Evolutionary conservation across 2,113 vertebrate species (phyloP).

Genomic region (Heterotis niloticus): DNA sequence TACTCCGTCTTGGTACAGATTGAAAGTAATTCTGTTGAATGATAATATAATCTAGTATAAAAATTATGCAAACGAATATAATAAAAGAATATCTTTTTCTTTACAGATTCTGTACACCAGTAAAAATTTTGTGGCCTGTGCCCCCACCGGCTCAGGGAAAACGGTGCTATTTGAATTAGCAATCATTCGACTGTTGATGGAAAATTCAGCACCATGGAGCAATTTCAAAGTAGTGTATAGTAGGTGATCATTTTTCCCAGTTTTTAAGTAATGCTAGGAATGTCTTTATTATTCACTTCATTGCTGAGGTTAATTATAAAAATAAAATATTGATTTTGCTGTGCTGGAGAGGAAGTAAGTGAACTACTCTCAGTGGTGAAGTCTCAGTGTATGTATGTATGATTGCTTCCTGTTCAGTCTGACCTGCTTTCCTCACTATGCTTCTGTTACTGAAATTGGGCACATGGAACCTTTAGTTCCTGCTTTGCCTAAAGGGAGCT

Average conservation of each 20-base stretch:
- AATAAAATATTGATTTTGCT: no score
- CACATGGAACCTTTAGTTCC: not conserved
- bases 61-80: not conserved
- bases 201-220: slow-evolving; percentile 81
- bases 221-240: slow-evolving; percentile 93
- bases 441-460: no score
- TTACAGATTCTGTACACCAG: slow-evolving; percentile 87
- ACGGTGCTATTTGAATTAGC: slow-evolving; percentile 92
- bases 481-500: not conserved
- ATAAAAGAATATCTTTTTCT: slow-evolving; percentile 40
- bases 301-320: not conserved
- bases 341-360: no score
- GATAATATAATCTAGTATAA: not conserved
- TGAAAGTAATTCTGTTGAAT: slow-evolving; percentile 8
- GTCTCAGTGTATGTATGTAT: no score
- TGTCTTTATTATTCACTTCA: not conserved
- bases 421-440: no score
- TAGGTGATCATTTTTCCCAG: slow-evolving; percentile 60
- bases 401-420: no score
- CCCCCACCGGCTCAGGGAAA: slow-evolving; percentile 96
- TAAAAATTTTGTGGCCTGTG: slow-evolving; percentile 89
- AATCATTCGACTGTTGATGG: slow-evolving; percentile 87
- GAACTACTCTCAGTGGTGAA: no score
- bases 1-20: slow-evolving; percentile 5
- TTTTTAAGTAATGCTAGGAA: slow-evolving; percentile 19